Percentiles rank a stretch among this genome's conserved stretches.
These are phyloP conservation scores for Syrphus vitripennis DNA, from an alignment of 2,888 invertebrate genomes.

Conservation along the genomic window DNA sequence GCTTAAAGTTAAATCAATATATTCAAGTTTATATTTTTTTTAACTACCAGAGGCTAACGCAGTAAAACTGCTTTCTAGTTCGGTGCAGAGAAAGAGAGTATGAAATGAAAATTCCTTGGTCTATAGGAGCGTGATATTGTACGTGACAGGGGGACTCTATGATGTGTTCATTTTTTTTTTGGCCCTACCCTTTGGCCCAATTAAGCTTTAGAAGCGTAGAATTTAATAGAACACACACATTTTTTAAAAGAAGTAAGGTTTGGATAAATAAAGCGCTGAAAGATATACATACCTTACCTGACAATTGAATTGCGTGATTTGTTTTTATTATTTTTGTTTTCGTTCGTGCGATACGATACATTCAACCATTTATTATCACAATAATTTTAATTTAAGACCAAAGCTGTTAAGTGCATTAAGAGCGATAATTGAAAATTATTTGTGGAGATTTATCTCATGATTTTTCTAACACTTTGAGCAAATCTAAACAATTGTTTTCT, in stretches of 20 bases:
- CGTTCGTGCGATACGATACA: neutral
- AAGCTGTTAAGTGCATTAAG: slow-evolving; percentile 10
- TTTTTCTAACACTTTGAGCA: neutral
- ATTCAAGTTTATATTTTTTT: slow-evolving; percentile 13
- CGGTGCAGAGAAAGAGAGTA: neutral
- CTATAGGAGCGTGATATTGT: slow-evolving; percentile 25
- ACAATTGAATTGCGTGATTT: slow-evolving; percentile 49
- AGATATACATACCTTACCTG: neutral
- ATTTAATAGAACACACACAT: neutral
- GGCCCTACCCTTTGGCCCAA: slow-evolving; percentile 16
- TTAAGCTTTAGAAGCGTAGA: slow-evolving; percentile 15
- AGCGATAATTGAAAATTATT: neutral
- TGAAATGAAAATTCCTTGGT: slow-evolving; percentile 21
- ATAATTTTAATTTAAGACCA: neutral
- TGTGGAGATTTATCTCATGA: neutral
- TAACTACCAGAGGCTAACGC: neutral
- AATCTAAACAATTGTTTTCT: neutral
- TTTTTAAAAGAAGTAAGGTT: neutral
- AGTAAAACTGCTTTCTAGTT: slow-evolving; percentile 32
- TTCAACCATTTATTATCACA: neutral
- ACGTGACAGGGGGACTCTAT: slow-evolving; percentile 35
- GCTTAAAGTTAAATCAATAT: slow-evolving; percentile 38
- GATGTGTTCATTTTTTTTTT: neutral
- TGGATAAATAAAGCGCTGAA: neutral
- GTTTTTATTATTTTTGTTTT: slow-evolving; percentile 31